Percentiles rank a stretch among this genome's conserved stretches.
phyloP scores from a whole-genome alignment of 1,140 invertebrate species.

The Megalonaias nervosa region DNA sequence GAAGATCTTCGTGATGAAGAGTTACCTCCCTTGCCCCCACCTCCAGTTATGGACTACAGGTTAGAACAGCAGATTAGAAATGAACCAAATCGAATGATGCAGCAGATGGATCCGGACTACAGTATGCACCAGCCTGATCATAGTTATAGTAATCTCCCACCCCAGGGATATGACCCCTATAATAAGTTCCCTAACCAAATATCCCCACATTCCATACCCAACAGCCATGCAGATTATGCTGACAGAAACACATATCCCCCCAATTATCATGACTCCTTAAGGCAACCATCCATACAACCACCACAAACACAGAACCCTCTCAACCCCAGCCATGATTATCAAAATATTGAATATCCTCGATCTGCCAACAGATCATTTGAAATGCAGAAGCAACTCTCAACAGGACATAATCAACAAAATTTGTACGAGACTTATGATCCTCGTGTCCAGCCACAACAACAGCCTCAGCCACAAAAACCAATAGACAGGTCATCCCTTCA shows the following conservation, averaged over 20 bases:
- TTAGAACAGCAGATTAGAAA: slow-evolving; percentile 50
- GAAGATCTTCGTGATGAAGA: slow-evolving; percentile 54
- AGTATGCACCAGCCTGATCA: slow-evolving; percentile 12
- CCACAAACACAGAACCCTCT: no score
- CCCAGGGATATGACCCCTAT: slow-evolving; percentile 4
- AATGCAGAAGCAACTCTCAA: no score
- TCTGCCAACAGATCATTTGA: no score
- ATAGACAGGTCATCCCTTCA: slow-evolving; percentile 20
- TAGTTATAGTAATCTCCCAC: slow-evolving; percentile 30
- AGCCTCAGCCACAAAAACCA: slow-evolving; percentile 14
- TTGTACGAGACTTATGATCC: slow-evolving; percentile 53
- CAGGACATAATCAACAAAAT: slow-evolving; percentile 36
- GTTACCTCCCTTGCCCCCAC: slow-evolving; percentile 61
- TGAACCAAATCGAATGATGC: slow-evolving; percentile 49
- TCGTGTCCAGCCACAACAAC: slow-evolving; percentile 20
- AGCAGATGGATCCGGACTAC: slow-evolving; percentile 24
- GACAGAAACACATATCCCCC: no score
- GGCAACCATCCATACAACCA: no score
- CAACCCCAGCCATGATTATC: slow-evolving; percentile 54
- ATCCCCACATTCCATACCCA: no score
- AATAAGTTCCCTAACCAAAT: no score
- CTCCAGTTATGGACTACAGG: slow-evolving; percentile 49
- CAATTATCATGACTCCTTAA: no score
- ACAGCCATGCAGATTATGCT: no score
- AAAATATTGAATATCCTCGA: slow-evolving; percentile 56